phyloP scores from a whole-genome alignment of 2,113 vertebrate species.

The Henicopernis longicauda region DNA sequence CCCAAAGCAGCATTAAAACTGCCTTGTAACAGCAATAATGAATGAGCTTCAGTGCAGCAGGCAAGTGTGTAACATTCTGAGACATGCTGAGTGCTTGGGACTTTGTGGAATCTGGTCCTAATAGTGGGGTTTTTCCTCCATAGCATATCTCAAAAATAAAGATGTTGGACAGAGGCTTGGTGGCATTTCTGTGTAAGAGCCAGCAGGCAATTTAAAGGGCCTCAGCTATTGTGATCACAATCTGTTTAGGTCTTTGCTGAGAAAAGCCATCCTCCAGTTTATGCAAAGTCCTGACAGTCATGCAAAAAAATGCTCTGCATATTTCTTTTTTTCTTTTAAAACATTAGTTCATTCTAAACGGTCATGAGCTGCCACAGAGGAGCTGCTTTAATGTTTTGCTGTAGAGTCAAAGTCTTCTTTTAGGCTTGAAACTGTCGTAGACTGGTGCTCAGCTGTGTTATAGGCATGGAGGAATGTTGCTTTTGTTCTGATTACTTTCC shows the following conservation, averaged over 20 bases:
- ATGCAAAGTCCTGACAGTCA: background rate
- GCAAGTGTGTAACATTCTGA: background rate
- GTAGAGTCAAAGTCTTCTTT: background rate
- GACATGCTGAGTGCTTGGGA: background rate
- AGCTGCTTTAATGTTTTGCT: background rate
- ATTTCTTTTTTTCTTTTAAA: background rate
- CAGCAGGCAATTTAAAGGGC: background rate
- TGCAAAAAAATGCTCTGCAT: background rate
- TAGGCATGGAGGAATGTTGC: background rate
- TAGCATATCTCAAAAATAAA: background rate
- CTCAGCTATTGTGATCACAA: background rate
- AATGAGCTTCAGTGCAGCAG: background rate
- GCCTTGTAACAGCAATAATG: background rate
- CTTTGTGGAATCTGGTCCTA: background rate
- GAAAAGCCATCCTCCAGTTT: background rate
- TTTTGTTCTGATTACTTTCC: background rate
- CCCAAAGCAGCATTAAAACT: slow-evolving; percentile 37
- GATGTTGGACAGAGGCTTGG: background rate
- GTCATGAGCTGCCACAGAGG: background rate
- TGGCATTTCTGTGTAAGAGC: background rate
- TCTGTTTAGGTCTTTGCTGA: background rate
- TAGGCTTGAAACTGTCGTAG: background rate
- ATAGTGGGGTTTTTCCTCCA: background rate
- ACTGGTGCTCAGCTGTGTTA: background rate
- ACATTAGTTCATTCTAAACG: background rate